A percentile compares a stretch with the other conserved stretches of the same genome.
Evolutionary conservation across 2,113 vertebrate genomes (phyloP).

Genomic region (Willisornis vidua): DNA sequence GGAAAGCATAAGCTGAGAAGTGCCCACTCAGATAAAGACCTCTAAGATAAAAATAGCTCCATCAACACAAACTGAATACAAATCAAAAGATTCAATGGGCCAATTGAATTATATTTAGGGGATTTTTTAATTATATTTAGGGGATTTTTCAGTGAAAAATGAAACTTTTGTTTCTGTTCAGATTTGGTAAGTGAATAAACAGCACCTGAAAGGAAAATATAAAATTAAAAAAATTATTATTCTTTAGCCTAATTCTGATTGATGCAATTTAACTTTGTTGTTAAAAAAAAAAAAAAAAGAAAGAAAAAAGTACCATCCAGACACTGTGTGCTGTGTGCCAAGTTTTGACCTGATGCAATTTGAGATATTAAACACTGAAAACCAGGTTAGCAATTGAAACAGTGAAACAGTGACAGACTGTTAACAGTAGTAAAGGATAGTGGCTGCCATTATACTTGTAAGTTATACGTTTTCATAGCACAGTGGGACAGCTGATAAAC

Average conservation of each 20-base stretch:
- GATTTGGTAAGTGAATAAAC: neutral
- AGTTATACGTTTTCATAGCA: neutral
- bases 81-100: neutral
- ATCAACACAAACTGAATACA: neutral
- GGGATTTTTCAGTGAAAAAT: neutral
- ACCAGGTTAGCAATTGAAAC: neutral
- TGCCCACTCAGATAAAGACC: neutral
- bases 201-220: neutral
- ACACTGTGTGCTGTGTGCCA: neutral
- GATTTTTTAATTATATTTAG: neutral
- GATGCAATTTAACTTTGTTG: neutral
- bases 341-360: neutral
- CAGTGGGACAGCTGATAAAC: neutral
- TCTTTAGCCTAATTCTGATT: neutral
- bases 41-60: neutral
- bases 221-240: neutral
- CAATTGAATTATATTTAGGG: neutral
- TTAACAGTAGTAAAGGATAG: neutral
- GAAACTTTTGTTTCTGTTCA: neutral
- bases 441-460: neutral
- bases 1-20: neutral
- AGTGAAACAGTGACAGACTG: neutral
- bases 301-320: neutral
- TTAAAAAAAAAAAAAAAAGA: neutral
- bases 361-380: slow-evolving; percentile 33